phyloP scores from a whole-genome alignment of 2,113 vertebrate species.

The Ctenodactylus gundi region DNA sequence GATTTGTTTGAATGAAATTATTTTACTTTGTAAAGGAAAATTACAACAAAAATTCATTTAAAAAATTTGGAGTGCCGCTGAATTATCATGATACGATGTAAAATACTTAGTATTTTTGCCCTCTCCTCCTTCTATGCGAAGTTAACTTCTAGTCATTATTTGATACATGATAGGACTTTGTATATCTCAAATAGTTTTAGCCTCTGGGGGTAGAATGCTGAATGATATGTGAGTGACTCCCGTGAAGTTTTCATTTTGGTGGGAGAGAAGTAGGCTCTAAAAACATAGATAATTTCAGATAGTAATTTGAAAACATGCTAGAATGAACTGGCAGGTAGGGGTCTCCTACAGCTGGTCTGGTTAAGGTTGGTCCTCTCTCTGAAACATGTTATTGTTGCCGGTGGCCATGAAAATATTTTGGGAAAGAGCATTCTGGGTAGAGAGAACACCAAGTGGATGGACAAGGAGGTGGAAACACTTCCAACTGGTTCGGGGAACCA shows the following conservation, averaged over 20 bases:
- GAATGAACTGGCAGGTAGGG: background rate
- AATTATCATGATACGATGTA: background rate
- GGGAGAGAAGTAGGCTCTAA: background rate
- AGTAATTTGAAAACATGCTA: background rate
- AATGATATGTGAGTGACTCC: background rate
- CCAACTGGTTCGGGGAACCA: background rate
- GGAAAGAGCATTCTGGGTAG: background rate
- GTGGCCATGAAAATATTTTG: background rate
- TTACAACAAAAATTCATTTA: background rate
- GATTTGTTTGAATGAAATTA: slow-evolving; percentile 9
- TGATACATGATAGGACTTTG: background rate
- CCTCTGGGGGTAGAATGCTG: background rate
- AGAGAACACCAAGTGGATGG: background rate
- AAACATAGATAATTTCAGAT: background rate
- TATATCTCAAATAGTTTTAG: slow-evolving; percentile 13
- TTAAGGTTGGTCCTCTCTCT: background rate
- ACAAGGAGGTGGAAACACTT: background rate
- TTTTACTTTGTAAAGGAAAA: slow-evolving; percentile 31
- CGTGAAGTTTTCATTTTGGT: background rate
- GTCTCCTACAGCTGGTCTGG: background rate
- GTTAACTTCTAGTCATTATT: background rate
- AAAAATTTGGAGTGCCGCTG: background rate
- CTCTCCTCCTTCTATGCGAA: background rate
- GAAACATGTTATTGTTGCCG: background rate
- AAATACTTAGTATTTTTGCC: background rate